Evolutionary conservation across 1,140 invertebrate genomes (phyloP), one percentile per base, ranked within the genome.

Genomic region (Ceratina australensis): DNA sequence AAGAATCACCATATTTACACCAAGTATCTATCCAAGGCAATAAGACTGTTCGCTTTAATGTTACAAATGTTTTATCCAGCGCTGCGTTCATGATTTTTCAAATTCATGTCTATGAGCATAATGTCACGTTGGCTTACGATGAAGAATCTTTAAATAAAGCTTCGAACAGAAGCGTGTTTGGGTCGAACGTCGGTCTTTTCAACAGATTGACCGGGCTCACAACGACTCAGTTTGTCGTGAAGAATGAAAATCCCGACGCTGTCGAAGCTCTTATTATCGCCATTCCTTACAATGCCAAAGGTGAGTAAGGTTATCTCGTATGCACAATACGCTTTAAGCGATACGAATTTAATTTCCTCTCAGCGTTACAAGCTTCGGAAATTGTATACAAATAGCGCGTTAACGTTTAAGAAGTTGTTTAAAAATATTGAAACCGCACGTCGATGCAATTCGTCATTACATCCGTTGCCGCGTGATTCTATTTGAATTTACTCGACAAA

Each of bases 131-230:
- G 49, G 94, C 94, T 47, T 94, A 94, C 74, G 92, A 90, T 76
- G 86, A 87, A 86, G 50, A 81, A 79, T 3, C 83, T 68, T 49
- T 77, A 80, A 57, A 89, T 91, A 78, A 64, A 71, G 59, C 80
- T 78, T 56, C 89, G 84, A 79, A 89, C 92, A 60, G 92, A 86
- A 83, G 78, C 20, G 64, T 90, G 20, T 78, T 49, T 64, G 95
- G 95, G 10, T 93, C 93, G 8, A 95, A 96, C 90, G 84, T 96
- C 50, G 95, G 95, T 16, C 85, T 96, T 54, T 91, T 94, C 59
- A 87, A 93, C 68, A 82, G 84, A 56, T 80, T 84, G 8, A 63
- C 49, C 65, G 28, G 49, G 20, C 66, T 74, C 13, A 69, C n/a
- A 66, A 26, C 47, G 16, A 74, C 84, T 18, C 52, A 83, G 42